Base-by-base conservation (phyloP, 2,888 invertebrate genomes). In the Lasioglossum villosulum region DNA sequence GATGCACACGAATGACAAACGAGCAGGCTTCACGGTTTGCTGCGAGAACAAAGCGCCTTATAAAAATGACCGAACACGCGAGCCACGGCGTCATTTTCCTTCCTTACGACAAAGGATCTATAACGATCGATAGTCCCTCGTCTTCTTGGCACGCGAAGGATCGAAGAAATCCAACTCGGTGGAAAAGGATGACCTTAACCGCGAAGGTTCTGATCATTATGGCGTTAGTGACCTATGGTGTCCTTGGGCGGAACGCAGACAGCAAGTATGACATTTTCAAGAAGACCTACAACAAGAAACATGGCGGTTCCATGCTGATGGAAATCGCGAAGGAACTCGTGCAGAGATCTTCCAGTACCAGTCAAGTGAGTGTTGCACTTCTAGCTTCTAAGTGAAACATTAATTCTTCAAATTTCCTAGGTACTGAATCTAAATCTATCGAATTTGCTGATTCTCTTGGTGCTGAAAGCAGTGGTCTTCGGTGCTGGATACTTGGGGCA, bases 381-480 rank as follows among this genome's bases (percentile, higher is more conserved):
- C 23, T 59, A 27, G 5, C 63, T 63, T 56, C 4, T n/a, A 10
- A n/a, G n/a, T n/a, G 1, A 52, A n/a, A 39, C 34, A 34, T 66
- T 66, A 66, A 37, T 68, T 37, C 19, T 34, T 68, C 0, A 4
- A 39, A 39, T 23, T 23, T 23, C 10, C 23, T 37, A 97, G 97
- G 97, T 98, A 4, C 95, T 98, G 72, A 98, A 98, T 91, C 95
- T 98, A 78, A 98, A 98, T 95, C 95, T 98, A 82, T 98, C 98
- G 0, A 98, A 98, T 94, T 95, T 98, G 86, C 96, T 98, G 73
- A 97, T 98, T 84, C 96, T 98, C 80, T 96, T 98, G 75, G 96
- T 98, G 48, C 95, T 98, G 84, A 98, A 98, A 95, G 97, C 97
- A 0, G 95, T 98, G 12, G 97, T 98, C 86, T 97, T 98, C 91